phyloP scores from a whole-genome alignment of 2,113 vertebrate genomes.

The Bufo gargarizans region DNA sequence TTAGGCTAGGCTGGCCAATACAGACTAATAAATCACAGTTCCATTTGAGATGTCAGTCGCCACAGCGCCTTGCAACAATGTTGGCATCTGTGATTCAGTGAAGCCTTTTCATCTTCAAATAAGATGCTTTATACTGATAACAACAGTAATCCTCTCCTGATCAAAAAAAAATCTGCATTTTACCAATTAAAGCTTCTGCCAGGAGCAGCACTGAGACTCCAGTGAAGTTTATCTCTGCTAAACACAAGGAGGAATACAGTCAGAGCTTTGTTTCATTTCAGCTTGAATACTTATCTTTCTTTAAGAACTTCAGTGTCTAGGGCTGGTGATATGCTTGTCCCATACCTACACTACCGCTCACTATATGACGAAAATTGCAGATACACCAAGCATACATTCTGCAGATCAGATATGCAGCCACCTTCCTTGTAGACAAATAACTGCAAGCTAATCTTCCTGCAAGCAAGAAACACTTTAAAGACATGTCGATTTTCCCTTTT shows the following conservation, averaged over 20 bases:
- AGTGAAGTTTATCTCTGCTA: constrained; percentile 86
- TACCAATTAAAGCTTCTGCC: constrained; percentile 96
- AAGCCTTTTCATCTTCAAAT: constrained; percentile 97
- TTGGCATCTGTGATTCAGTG: constrained; percentile 93
- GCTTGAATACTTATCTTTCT: constrained; percentile 74
- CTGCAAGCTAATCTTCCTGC: background rate
- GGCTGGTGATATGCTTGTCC: constrained; percentile 61
- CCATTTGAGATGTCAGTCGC: constrained; percentile 93
- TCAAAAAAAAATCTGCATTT: constrained; percentile 98
- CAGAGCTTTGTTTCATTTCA: constrained; percentile 76
- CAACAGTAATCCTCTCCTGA: constrained; percentile 94
- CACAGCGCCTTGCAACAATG: constrained; percentile 85
- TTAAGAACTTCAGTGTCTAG: constrained; percentile 71
- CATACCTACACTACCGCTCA: constrained; percentile 64
- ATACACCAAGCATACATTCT: constrained; percentile 61
- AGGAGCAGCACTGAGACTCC: constrained; percentile 75
- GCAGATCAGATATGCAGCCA: constrained; percentile 55
- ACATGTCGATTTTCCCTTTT: too few species aligned
- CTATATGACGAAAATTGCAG: constrained; percentile 57
- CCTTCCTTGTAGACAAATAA: constrained; percentile 53
- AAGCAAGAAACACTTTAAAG: too few species aligned
- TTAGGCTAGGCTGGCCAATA: constrained; percentile 88
- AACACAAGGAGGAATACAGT: constrained; percentile 83
- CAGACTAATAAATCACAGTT: constrained; percentile 97
- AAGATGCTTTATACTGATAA: constrained; percentile 97